Conservation (phyloP, 2,113 vertebrate genomes). For the Planiliza haematocheilus region DNA sequence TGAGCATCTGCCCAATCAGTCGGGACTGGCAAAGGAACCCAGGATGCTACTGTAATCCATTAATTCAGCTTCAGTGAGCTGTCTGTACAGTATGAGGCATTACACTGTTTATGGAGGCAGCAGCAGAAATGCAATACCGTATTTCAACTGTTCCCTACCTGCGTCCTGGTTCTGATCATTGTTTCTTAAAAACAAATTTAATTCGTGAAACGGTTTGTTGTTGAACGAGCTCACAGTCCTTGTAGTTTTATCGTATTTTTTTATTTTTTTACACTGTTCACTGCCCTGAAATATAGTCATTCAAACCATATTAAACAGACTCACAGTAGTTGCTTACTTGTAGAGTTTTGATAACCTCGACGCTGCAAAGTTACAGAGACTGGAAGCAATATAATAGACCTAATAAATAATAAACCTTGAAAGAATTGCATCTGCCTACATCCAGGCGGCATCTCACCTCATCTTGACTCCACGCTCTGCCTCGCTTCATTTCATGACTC, state of each 20-base stretch:
- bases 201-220: not conserved
- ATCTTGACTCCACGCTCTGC: conserved; percentile 5
- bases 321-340: conserved; percentile 19
- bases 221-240: not conserved
- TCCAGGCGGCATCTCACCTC: conserved; percentile 23
- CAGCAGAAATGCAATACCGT: not conserved
- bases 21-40: conserved; percentile 52
- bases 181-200: conserved; percentile 3
- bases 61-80: conserved; percentile 70
- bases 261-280: not conserved
- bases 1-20: conserved; percentile 75
- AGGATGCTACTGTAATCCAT: conserved; percentile 65
- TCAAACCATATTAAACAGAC: conserved; percentile 7
- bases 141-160: not conserved
- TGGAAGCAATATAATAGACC: conserved; percentile 20
- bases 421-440: conserved; percentile 7
- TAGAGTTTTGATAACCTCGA: conserved; percentile 37
- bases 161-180: not conserved
- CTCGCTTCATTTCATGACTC: not conserved
- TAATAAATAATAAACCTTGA: conserved; percentile 48
- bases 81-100: conserved; percentile 18
- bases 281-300: not conserved
- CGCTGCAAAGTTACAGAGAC: conserved; percentile 28
- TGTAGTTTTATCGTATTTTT: not conserved
- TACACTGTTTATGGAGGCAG: not conserved